Base-by-base conservation (phyloP, 2,797 vertebrate species). In the Picus viridis region DNA sequence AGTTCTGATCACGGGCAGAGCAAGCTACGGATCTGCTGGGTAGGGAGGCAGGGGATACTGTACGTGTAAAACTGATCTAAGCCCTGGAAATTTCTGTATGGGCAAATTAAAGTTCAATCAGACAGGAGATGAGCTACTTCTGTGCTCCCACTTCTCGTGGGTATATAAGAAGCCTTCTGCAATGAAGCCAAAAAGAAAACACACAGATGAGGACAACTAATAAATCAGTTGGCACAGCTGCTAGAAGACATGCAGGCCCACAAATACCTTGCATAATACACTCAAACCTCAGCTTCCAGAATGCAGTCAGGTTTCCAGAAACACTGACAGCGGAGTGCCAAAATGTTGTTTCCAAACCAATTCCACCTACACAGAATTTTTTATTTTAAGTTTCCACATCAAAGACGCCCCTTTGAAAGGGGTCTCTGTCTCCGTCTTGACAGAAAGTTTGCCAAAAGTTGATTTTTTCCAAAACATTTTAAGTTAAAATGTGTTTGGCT, bases 401-500 rank as follows among this genome's bases (percentile, higher is more conserved):
- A 83, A 47, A 71, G 45, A 77, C 45, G 29, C 18, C 61, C 75
- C 32, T 74, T 43, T 1, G 2, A 64, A 90, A 41, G 7, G 9
- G 16, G 5, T 64, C 83, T 63, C 30, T 58, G 19, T 36, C 12
- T 81, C 72, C 59, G 29, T 17, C 56, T 78, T 73, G 43, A 70
- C 20, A 36, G n/a, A 43, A 4, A 34, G 56, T 64, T 83, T 88
- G 80, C 51, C 24, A 13, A 2, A 89, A 93, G 49, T 5, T 64
- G 15, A 54, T 57, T 92, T 92, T 83, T 78, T 78, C 58, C 83
- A 81, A 69, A 71, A 27, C 19, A 47, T 74, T 94, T 94, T 71
- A 56, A 82, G 27, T 27, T 82, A 3, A 69, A 93, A 41, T 18
- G 15, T n/a, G 67, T 83, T 77, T 7, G 2, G 51, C 41, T 78